Evolutionary conservation across 2,888 invertebrate species (phyloP).

Genomic region (Pyralis farinalis): DNA sequence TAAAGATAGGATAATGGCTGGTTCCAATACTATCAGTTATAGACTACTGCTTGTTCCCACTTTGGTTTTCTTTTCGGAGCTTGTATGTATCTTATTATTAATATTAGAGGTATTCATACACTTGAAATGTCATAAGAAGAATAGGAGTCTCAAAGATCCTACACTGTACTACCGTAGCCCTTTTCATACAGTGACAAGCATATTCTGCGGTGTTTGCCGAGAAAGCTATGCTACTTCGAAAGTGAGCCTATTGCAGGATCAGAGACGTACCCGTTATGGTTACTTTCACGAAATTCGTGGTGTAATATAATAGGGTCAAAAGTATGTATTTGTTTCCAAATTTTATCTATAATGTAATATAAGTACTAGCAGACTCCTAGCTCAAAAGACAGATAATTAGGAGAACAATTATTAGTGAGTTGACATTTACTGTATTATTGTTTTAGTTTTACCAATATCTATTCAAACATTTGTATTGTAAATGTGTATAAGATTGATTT

Average conservation of each 20-base stretch:
- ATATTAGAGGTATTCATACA: conserved; percentile 83
- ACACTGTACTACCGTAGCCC: conserved; percentile 85
- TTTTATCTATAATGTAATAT: too few species aligned
- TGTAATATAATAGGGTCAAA: too few species aligned
- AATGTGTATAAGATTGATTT: too few species aligned
- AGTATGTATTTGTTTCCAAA: too few species aligned
- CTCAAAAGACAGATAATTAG: too few species aligned
- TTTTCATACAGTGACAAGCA: conserved; percentile 84
- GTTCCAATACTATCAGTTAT: conserved; percentile 60
- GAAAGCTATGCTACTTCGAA: conserved; percentile 68
- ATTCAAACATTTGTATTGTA: too few species aligned
- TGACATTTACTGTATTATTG: too few species aligned
- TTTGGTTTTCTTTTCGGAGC: conserved; percentile 78
- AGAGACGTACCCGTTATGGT: conserved; percentile 68
- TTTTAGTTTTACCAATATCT: too few species aligned
- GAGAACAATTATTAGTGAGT: too few species aligned
- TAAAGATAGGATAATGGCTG: conserved; percentile 57
- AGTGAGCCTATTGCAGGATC: conserved; percentile 84
- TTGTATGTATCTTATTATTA: conserved; percentile 71
- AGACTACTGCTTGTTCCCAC: conserved; percentile 82
- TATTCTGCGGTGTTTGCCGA: conserved; percentile 80
- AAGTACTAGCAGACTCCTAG: too few species aligned
- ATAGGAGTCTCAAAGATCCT: conserved; percentile 78
- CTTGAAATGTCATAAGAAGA: conserved; percentile 85
- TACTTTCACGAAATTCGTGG: conserved; percentile 40